phyloP scores from a whole-genome alignment of 2,113 vertebrate species.

The Cromileptes altivelis region DNA sequence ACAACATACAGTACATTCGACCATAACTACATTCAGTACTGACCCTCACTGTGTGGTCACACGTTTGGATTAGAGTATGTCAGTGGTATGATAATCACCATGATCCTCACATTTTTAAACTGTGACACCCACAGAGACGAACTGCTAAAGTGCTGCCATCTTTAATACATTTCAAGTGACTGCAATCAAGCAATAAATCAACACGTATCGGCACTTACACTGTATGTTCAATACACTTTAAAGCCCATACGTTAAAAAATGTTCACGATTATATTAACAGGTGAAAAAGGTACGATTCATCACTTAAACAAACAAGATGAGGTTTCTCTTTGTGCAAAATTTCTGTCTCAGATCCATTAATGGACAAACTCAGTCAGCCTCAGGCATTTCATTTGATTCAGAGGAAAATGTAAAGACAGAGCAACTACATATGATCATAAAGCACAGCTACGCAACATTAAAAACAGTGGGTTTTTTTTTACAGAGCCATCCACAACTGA shows the following conservation, averaged over 20 bases:
- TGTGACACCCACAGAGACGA: neutral
- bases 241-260: neutral
- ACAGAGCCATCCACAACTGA: neutral
- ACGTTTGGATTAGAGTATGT: slow-evolving; percentile 15
- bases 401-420: neutral
- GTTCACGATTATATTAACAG: slow-evolving; percentile 9
- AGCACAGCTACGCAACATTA: neutral
- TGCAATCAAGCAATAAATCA: neutral
- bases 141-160: neutral
- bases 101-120: slow-evolving; percentile 6
- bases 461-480: neutral
- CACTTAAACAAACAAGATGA: neutral
- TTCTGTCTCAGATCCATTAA: neutral
- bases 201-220: neutral
- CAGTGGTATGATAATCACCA: slow-evolving; percentile 22
- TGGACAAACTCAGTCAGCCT: neutral
- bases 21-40: slow-evolving; percentile 58
- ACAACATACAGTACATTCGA: slow-evolving; percentile 47
- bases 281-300: slow-evolving; percentile 1
- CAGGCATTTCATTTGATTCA: slow-evolving; percentile 14
- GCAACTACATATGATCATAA: slow-evolving; percentile 1
- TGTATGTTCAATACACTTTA: neutral
- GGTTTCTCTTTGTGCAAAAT: slow-evolving; percentile 44
- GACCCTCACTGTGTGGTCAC: slow-evolving; percentile 23
- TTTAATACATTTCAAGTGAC: slow-evolving; percentile 13